These are phyloP conservation scores for Paedocypris micromegethes DNA, from an alignment of 2,797 vertebrate species.

Conservation along the genomic window DNA sequence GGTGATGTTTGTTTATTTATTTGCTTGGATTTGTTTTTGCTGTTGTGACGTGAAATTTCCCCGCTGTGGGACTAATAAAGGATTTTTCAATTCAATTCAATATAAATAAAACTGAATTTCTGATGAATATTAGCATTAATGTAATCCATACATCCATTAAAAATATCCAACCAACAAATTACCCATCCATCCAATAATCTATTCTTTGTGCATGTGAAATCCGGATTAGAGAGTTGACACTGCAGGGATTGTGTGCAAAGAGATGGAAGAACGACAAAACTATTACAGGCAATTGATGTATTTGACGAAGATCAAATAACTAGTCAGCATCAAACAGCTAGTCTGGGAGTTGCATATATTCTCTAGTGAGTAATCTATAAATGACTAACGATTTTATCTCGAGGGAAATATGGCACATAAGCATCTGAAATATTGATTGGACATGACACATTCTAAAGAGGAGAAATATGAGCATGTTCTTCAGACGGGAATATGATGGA, in stretches of 20 bases:
- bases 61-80: too few relatives aligned
- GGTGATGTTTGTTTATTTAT: too few relatives aligned
- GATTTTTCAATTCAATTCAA: too few relatives aligned
- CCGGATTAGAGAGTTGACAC: not conserved
- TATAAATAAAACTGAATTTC: too few relatives aligned
- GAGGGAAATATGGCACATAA: slow-evolving; percentile 28
- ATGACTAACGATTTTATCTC: slow-evolving; percentile 15
- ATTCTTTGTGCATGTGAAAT: too few relatives aligned
- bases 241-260: slow-evolving; percentile 5
- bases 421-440: slow-evolving; percentile 27
- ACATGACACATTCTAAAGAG: slow-evolving; percentile 27
- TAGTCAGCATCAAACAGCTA: slow-evolving; percentile 3
- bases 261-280: slow-evolving; percentile 10
- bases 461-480: slow-evolving; percentile 16
- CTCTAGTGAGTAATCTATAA: slow-evolving; percentile 15
- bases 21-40: too few relatives aligned
- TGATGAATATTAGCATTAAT: too few relatives aligned
- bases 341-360: slow-evolving; percentile 17
- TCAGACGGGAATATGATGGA: slow-evolving; percentile 15
- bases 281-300: not conserved
- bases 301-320: too few relatives aligned
- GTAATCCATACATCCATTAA: too few relatives aligned
- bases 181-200: too few relatives aligned
- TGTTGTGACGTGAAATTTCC: too few relatives aligned
- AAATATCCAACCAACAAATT: too few relatives aligned